phyloP scores from a whole-genome alignment of 2,113 vertebrate species.

The Herpetotheres cachinnans region DNA sequence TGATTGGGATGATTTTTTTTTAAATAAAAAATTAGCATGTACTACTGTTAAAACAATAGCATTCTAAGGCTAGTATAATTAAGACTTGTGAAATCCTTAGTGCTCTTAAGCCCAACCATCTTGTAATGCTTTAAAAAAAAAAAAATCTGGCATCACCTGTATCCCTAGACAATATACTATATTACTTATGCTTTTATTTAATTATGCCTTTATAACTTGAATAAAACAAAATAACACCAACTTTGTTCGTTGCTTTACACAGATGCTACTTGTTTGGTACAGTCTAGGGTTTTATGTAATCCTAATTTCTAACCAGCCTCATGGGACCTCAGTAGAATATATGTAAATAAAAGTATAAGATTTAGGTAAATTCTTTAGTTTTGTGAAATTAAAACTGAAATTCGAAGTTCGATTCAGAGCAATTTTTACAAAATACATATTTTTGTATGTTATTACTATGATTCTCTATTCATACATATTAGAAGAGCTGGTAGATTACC shows the following conservation, averaged over 20 bases:
- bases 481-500: background rate
- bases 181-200: background rate
- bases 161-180: background rate
- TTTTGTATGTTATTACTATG: background rate
- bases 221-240: background rate
- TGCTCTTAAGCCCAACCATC: background rate
- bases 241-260: background rate
- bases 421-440: background rate
- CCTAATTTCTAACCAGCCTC: background rate
- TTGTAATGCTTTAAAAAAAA: background rate
- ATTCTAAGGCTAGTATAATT: background rate
- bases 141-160: background rate
- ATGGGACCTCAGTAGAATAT: background rate
- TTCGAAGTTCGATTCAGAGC: background rate
- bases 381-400: background rate
- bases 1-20: background rate
- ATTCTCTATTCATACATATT: background rate
- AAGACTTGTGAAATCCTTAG: background rate
- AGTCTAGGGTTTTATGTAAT: background rate
- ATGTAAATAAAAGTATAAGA: background rate
- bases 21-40: background rate
- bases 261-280: background rate
- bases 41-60: background rate
- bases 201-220: background rate
- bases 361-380: background rate